Percentiles rank a stretch among this genome's conserved stretches.
Conservation (phyloP, 2,797 vertebrate genomes). For the Argentina silus region DNA sequence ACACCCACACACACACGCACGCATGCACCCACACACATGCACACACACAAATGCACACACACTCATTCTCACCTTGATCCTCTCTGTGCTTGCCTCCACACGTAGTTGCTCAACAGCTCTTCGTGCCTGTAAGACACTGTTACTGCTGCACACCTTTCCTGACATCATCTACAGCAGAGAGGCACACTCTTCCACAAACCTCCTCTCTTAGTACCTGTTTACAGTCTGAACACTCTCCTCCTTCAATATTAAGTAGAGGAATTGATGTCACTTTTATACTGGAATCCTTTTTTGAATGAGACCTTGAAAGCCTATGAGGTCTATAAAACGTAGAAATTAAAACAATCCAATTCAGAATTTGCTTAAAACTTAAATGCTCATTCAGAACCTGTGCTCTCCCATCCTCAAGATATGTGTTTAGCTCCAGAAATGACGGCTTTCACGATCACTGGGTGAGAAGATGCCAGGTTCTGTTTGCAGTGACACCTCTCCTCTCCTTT, state of each 20-base stretch:
- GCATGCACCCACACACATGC: neutral
- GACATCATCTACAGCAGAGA: slow-evolving; percentile 54
- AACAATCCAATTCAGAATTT: no score
- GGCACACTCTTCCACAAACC: neutral
- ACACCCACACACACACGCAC: no score
- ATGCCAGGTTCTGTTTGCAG: slow-evolving; percentile 27
- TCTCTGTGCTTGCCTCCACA: slow-evolving; percentile 80
- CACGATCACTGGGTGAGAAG: no score
- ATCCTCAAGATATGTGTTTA: neutral
- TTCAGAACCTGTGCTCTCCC: no score
- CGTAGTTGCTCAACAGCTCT: slow-evolving; percentile 82
- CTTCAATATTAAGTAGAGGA: neutral
- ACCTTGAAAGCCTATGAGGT: neutral
- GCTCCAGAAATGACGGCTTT: neutral
- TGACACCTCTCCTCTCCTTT: slow-evolving; percentile 33
- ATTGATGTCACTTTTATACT: neutral
- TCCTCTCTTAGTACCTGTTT: neutral
- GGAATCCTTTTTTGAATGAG: neutral
- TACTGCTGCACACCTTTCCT: slow-evolving; percentile 71
- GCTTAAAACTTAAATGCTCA: no score
- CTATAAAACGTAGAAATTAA: no score
- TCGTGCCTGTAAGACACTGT: slow-evolving; percentile 78
- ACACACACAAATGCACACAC: neutral
- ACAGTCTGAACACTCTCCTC: neutral
- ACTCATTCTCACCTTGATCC: slow-evolving; percentile 77